Evolutionary conservation across 2,113 vertebrate species (phyloP).

Genomic region (Cichladusa arquata): DNA sequence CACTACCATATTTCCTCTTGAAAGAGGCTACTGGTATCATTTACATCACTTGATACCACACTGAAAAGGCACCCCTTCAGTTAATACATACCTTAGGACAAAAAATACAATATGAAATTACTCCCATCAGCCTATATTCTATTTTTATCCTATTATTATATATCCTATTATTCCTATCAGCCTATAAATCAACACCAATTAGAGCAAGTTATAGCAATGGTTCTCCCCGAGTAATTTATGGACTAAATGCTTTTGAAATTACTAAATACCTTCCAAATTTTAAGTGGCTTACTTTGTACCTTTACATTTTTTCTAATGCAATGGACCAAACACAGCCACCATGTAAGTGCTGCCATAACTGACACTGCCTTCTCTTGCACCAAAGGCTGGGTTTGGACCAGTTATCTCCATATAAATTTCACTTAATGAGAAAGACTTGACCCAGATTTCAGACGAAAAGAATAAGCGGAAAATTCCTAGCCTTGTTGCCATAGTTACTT

Average conservation of each 20-base stretch:
- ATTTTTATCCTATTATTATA: too few species aligned
- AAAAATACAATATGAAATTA: not conserved
- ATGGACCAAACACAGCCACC: not conserved
- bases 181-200: not conserved
- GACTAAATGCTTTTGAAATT: not conserved
- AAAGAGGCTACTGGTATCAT: not conserved
- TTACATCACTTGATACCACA: not conserved
- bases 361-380: not conserved
- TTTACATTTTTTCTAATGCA: not conserved
- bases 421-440: not conserved
- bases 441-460: not conserved
- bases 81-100: not conserved
- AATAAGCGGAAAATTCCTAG: not conserved
- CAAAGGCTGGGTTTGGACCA: not conserved
- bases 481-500: constrained; percentile 32
- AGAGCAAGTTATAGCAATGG: not conserved
- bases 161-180: not conserved
- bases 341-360: not conserved
- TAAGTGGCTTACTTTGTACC: not conserved
- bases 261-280: not conserved
- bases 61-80: not conserved
- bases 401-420: not conserved
- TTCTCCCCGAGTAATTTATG: not conserved
- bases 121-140: not conserved
- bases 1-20: not conserved